Percentiles rank a stretch among this genome's conserved stretches.
Evolutionary conservation across 2,797 vertebrate species (phyloP).

Genomic region (Malacoraja senta): DNA sequence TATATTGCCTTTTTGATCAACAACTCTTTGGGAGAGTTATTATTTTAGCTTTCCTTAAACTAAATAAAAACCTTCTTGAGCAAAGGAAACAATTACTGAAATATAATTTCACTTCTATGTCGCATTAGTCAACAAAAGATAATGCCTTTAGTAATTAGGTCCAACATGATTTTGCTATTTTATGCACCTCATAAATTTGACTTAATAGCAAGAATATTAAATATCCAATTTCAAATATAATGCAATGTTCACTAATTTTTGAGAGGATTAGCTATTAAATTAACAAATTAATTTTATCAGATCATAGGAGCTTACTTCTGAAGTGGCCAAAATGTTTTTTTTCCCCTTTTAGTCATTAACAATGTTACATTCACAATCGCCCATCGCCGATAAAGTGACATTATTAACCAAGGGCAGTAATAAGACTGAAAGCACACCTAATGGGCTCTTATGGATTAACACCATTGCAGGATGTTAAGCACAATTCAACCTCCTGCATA

Average conservation of each 20-base stretch:
- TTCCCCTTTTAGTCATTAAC: background rate
- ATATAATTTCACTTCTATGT: background rate
- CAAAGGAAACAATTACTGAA: background rate
- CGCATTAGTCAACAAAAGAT: background rate
- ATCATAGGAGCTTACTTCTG: background rate
- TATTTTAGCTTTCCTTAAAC: background rate
- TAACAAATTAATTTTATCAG: conserved; percentile 2
- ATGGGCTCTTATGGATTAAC: background rate
- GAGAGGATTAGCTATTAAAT: background rate
- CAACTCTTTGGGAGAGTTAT: background rate
- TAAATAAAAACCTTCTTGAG: background rate
- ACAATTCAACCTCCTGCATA: background rate
- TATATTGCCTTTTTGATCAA: background rate
- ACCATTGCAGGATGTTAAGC: background rate
- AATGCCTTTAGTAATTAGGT: background rate
- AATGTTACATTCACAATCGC: background rate
- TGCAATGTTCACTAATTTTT: background rate
- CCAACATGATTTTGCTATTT: background rate
- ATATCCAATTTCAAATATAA: conserved; percentile 10
- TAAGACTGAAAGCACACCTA: background rate
- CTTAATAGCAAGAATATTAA: background rate
- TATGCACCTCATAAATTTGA: background rate
- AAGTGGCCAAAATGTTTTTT: background rate
- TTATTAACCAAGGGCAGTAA: background rate
- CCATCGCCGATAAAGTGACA: background rate